These are phyloP conservation scores for Peromyscus californicus DNA, from an alignment of 2,113 vertebrate species.

Conservation along the genomic window DNA sequence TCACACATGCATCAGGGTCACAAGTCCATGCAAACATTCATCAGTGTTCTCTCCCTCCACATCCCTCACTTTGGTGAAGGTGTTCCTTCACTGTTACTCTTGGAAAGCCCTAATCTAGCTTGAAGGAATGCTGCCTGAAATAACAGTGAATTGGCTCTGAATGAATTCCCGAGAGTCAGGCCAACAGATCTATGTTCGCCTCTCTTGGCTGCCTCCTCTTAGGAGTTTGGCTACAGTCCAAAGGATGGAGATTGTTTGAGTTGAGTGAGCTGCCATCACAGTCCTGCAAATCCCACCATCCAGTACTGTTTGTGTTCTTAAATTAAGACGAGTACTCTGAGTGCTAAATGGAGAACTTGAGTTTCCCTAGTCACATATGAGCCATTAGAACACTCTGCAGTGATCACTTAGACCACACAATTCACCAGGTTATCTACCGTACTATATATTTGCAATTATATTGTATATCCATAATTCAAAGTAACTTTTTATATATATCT, in stretches of 20 bases:
- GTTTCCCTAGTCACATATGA: not conserved
- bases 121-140: slow-evolving; percentile 15
- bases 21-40: not conserved
- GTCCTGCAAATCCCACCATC: slow-evolving; percentile 23
- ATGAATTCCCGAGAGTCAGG: not conserved
- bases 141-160: not conserved
- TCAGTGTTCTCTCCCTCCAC: not conserved
- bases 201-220: slow-evolving; percentile 21
- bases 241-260: not conserved
- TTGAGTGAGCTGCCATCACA: not conserved
- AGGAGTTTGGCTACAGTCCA: slow-evolving; percentile 24
- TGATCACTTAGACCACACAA: not conserved
- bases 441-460: not conserved
- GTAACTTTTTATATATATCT: not conserved
- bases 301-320: not conserved
- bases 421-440: not conserved
- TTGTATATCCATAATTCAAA: not conserved
- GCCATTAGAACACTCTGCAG: not conserved
- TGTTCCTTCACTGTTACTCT: not conserved
- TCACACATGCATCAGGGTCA: not conserved
- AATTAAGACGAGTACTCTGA: not conserved
- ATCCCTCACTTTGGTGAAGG: not conserved
- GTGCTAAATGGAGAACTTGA: slow-evolving; percentile 13
- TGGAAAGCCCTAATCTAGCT: not conserved
- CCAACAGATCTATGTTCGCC: slow-evolving; percentile 27